These are phyloP conservation scores for Chaenodraco wilsoni DNA, from an alignment of 2,797 vertebrate genomes.

Conservation along the genomic window DNA sequence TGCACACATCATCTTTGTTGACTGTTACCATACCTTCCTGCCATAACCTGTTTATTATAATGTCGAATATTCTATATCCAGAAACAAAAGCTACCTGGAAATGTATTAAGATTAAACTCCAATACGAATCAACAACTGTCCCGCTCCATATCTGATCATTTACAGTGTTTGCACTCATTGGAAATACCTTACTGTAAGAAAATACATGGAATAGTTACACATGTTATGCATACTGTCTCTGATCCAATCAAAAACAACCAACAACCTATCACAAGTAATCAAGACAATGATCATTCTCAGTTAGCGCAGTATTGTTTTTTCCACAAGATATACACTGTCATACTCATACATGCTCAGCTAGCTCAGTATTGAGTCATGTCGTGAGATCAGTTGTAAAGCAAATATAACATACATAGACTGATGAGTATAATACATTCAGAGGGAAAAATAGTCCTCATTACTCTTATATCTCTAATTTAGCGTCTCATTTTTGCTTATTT, in stretches of 20 bases:
- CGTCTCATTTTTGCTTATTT: background rate
- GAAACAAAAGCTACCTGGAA: constrained; percentile 34
- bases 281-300: background rate
- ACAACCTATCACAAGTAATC: background rate
- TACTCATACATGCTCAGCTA: background rate
- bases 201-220: constrained; percentile 43
- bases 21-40: constrained; percentile 44
- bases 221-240: constrained; percentile 6
- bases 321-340: too few species aligned
- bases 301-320: background rate
- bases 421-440: background rate
- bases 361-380: background rate
- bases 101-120: constrained; percentile 41
- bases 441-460: background rate
- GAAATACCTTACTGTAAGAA: constrained; percentile 37
- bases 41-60: constrained; percentile 22
- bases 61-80: constrained; percentile 19
- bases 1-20: constrained; percentile 64
- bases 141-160: constrained; percentile 7
- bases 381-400: background rate
- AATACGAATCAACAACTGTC: constrained; percentile 26
- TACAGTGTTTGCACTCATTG: constrained; percentile 32
- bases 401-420: background rate
- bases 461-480: background rate
- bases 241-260: background rate